These are phyloP conservation scores for Cybosia mesomella DNA, from an alignment of 2,888 invertebrate species.

Conservation along the genomic window DNA sequence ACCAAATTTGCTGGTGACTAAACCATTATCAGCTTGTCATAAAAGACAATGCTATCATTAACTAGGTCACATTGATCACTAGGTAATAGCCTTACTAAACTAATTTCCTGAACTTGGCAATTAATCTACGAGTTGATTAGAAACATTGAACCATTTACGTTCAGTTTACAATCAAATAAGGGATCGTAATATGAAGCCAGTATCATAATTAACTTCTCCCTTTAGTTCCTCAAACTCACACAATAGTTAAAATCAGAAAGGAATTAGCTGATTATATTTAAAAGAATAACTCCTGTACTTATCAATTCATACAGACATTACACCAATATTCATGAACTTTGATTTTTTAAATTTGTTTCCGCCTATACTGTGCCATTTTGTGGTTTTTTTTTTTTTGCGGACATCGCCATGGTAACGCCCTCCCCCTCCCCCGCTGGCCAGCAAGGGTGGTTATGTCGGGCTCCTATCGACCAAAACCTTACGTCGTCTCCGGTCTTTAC, in stretches of 20 bases:
- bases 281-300: no score
- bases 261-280: background rate
- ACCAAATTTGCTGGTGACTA: no score
- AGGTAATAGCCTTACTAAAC: background rate
- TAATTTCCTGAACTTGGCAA: background rate
- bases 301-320: background rate
- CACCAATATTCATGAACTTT: no score
- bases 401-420: no score
- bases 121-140: background rate
- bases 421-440: no score
- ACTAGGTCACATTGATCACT: slow-evolving; percentile 1
- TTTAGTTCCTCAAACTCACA: background rate
- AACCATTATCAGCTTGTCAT: background rate
- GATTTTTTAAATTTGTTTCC: no score
- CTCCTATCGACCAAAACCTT: no score
- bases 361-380: no score
- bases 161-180: background rate
- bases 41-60: background rate
- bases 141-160: background rate
- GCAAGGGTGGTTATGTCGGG: no score
- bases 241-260: background rate
- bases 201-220: background rate
- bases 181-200: background rate
- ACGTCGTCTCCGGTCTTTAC: no score
- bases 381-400: no score